Evolutionary conservation across 2,113 vertebrate species (phyloP), one percentile per base, ranked within the genome.

Genomic region (Oophaga pumilio): DNA sequence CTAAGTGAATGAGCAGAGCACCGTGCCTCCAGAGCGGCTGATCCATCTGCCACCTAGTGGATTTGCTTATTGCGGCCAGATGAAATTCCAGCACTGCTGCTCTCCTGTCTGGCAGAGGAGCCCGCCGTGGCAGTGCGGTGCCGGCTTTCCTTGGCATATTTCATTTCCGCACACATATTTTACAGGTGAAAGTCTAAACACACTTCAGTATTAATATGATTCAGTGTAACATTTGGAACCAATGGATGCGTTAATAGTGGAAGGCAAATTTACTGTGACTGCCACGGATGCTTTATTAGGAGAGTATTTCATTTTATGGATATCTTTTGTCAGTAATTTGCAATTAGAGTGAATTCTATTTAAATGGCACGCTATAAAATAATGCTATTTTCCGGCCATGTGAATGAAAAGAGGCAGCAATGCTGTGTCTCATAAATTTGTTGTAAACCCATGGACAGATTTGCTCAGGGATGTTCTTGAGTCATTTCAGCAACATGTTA

Each of bases 271-370:
- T 78, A 86, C 85, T 78, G 74, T 28, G 76, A 66, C 74, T 86
- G 85, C 85, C 76, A 78, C 76, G 33, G 74, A 86, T 76, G 28
- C 78, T 73, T 87, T 87, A 87, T 82, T 87, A 87, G 86, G 66
- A 73, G 64, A 82, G 66, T 60, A 82, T 82, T 82, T 81, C 77
- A 82, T 82, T 87, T 87, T 82, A 87, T 82, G 78, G 86, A 87
- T 87, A 71, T 60, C 62, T 73, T 87, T 82, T 87, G 86, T 74
- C 86, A 82, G 77, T 81, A 87, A 87, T 87, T 87, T 82, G 77
- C 86, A 87, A 82, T 87, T 87, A 82, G 79, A 87, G 86, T 74
- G 86, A 87, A 82, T 87, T 87, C 66, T 73, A 74, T 82, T 82
- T 87, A 82, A 87, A 87, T 82, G 53, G 77, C 78, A 87, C 68